Evolutionary conservation across 2,888 invertebrate genomes (phyloP).

Genomic region (Plebejus melissa): DNA sequence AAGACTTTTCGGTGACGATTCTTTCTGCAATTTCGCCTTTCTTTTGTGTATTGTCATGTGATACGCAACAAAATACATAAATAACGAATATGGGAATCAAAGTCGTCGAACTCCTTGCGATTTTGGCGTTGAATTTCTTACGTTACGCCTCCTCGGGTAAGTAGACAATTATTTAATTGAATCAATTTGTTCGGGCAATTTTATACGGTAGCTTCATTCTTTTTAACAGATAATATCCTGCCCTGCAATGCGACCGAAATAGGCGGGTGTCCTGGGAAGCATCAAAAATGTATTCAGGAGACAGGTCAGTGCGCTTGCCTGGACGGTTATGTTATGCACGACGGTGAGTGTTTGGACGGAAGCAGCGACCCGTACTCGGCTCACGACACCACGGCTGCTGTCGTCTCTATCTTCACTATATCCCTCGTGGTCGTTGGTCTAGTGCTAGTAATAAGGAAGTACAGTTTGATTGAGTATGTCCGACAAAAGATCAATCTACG

Average conservation of each 20-base stretch:
- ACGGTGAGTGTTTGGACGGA: slow-evolving; percentile 49
- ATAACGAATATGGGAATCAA: slow-evolving; percentile 52
- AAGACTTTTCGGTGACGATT: slow-evolving; percentile 45
- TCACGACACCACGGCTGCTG: slow-evolving; percentile 53
- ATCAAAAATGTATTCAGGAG: slow-evolving; percentile 56
- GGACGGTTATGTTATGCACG: slow-evolving; percentile 49
- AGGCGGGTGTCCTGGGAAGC: slow-evolving; percentile 48
- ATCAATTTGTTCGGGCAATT: slow-evolving; percentile 64
- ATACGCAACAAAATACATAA: slow-evolving; percentile 38
- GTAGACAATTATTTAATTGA: slow-evolving; percentile 77
- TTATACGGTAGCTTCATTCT: slow-evolving; percentile 61
- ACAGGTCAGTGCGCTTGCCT: slow-evolving; percentile 54
- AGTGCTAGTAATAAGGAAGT: slow-evolving; percentile 65
- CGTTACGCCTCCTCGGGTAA: slow-evolving; percentile 62
- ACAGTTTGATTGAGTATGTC: slow-evolving; percentile 64
- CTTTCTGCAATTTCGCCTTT: slow-evolving; percentile 43
- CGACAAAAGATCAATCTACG: slow-evolving; percentile 61
- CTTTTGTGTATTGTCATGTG: slow-evolving; percentile 58
- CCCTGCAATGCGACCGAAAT: slow-evolving; percentile 58
- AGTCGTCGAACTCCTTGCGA: slow-evolving; percentile 51
- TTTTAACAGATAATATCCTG: slow-evolving; percentile 76
- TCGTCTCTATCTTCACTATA: slow-evolving; percentile 62
- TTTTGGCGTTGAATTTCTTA: slow-evolving; percentile 57
- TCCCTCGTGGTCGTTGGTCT: slow-evolving; percentile 61
- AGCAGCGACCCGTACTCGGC: slow-evolving; percentile 37